Conservation (phyloP, 2,797 vertebrate species). For the Enteromius treurensis region DNA sequence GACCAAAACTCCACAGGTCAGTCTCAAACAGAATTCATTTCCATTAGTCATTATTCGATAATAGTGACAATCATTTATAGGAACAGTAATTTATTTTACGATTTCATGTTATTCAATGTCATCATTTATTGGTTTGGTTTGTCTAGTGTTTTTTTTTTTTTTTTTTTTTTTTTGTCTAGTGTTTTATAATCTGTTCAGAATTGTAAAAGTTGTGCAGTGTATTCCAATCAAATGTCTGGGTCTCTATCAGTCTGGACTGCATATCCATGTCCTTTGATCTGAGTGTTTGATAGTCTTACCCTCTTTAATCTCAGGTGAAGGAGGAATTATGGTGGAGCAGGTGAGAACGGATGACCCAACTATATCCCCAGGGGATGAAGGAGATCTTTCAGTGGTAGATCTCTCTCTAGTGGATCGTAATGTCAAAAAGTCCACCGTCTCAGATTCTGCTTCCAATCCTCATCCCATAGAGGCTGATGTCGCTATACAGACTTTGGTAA, state of each 20-base stretch:
- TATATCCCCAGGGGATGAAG: conserved; percentile 1
- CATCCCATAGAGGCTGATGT: conserved; percentile 22
- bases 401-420: conserved; percentile 18
- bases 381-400: conserved; percentile 5
- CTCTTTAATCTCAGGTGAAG: conserved; percentile 8
- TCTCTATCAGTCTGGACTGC: not conserved
- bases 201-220: not conserved
- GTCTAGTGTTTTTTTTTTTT: too few relatives aligned
- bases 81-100: not conserved
- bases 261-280: not conserved
- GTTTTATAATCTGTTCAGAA: not conserved
- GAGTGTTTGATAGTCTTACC: not conserved
- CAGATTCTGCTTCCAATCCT: not conserved
- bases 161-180: not conserved
- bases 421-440: conserved; percentile 1
- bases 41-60: not conserved
- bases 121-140: not conserved
- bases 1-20: conserved; percentile 27
- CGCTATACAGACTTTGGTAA: conserved; percentile 20
- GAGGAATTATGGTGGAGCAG: conserved; percentile 2
- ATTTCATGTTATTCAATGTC: not conserved
- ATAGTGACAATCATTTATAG: not conserved
- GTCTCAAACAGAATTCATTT: not conserved
- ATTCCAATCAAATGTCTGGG: not conserved
- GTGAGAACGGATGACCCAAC: conserved; percentile 13